These are phyloP conservation scores for Latheticus oryzae DNA, from an alignment of 2,888 invertebrate species.

Conservation along the genomic window DNA sequence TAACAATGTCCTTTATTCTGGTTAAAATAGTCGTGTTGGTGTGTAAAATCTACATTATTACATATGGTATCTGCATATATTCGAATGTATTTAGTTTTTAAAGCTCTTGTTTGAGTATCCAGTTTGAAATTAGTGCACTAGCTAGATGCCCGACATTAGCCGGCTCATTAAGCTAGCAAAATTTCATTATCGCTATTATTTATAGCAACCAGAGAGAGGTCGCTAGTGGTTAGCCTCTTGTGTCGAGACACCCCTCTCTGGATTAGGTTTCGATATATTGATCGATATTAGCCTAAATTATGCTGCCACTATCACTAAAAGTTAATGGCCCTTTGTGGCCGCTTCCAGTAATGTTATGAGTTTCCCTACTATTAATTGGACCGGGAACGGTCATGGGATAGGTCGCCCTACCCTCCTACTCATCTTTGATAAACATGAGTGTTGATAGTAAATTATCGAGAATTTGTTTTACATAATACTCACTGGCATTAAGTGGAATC, in stretches of 20 bases:
- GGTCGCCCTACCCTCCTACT: slow-evolving; percentile 22
- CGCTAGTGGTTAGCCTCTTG: slow-evolving; percentile 52
- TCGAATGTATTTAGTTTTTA: no score
- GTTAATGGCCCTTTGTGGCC: slow-evolving; percentile 59
- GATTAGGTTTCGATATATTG: slow-evolving; percentile 51
- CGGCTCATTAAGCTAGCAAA: slow-evolving; percentile 53
- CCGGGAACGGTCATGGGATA: slow-evolving; percentile 21
- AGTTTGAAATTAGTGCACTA: slow-evolving; percentile 23
- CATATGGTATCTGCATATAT: no score
- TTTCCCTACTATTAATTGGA: slow-evolving; percentile 51
- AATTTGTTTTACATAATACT: no score
- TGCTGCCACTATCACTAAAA: slow-evolving; percentile 55
- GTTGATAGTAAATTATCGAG: not conserved
- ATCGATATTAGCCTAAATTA: slow-evolving; percentile 56
- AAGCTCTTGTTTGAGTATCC: no score
- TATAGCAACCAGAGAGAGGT: slow-evolving; percentile 49
- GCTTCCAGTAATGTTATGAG: slow-evolving; percentile 54
- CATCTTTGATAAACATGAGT: slow-evolving; percentile 6
- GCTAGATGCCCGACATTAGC: slow-evolving; percentile 47
- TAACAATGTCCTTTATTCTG: no score
- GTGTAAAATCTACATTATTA: no score
- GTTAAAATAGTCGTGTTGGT: no score
- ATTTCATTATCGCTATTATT: slow-evolving; percentile 52
- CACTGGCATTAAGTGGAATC: slow-evolving; percentile 64
- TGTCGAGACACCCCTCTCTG: slow-evolving; percentile 46